Evolutionary conservation across 2,113 vertebrate species (phyloP).

Genomic region (Paralichthys olivaceus): DNA sequence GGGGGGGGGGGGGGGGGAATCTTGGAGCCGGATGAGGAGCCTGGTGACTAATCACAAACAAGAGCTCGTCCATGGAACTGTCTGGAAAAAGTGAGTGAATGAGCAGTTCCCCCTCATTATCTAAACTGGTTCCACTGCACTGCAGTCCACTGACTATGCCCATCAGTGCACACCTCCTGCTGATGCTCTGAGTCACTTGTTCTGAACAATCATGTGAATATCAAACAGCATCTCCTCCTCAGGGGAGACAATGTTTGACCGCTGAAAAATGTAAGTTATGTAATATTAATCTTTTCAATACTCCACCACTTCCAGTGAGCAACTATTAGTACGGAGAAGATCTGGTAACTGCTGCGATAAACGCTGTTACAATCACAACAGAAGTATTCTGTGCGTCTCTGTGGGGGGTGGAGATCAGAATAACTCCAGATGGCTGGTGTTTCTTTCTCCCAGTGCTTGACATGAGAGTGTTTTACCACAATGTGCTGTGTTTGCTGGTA

Average conservation of each 20-base stretch:
- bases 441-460: conserved; percentile 24
- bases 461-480: conserved; percentile 33
- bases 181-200: conserved; percentile 37
- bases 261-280: neutral
- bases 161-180: neutral
- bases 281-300: neutral
- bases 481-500: conserved; percentile 39
- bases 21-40: conserved; percentile 22
- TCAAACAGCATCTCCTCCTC: conserved; percentile 3
- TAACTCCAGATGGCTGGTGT: conserved; percentile 59
- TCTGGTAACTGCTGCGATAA: conserved; percentile 22
- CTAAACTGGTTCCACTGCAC: conserved; percentile 24
- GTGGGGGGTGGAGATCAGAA: conserved; percentile 45
- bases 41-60: conserved; percentile 40
- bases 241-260: neutral
- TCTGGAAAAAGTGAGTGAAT: conserved; percentile 30
- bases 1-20: conserved; percentile 19
- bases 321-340: neutral
- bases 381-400: conserved; percentile 28
- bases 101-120: conserved; percentile 51
- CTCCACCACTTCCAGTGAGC: conserved; percentile 24
- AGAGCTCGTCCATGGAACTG: conserved; percentile 38
- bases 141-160: conserved; percentile 21
- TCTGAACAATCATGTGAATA: conserved; percentile 26
- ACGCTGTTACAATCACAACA: conserved; percentile 20